Evolutionary conservation across 2,797 vertebrate genomes (phyloP).

Genomic region (Chaenodraco wilsoni): DNA sequence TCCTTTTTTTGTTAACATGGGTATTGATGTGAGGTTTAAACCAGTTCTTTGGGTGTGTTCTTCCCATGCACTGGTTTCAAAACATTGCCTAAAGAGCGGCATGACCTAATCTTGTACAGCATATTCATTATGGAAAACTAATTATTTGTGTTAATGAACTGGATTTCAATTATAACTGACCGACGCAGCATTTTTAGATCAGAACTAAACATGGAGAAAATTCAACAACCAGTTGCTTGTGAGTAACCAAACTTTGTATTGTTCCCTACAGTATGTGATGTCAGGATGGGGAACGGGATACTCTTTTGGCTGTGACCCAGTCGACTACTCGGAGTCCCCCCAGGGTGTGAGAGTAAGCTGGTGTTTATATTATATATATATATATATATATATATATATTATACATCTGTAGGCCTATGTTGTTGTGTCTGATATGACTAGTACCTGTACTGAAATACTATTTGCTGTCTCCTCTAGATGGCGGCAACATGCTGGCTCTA

Average conservation of each 20-base stretch:
- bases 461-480: slow-evolving; percentile 86
- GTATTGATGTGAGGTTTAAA: slow-evolving; percentile 17
- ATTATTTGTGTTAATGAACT: background rate
- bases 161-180: background rate
- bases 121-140: background rate
- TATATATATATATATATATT: no score
- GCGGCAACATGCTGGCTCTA: slow-evolving; percentile 93
- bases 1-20: background rate
- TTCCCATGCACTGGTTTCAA: background rate
- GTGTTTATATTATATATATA: no score
- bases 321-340: slow-evolving; percentile 92
- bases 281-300: slow-evolving; percentile 98
- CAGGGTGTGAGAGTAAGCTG: slow-evolving; percentile 90
- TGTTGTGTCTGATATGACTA: background rate
- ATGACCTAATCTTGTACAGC: background rate
- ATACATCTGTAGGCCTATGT: background rate
- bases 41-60: slow-evolving; percentile 32
- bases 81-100: background rate
- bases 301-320: slow-evolving; percentile 90
- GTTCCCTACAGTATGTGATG: slow-evolving; percentile 90
- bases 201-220: background rate
- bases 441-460: background rate
- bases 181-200: background rate
- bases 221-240: background rate
- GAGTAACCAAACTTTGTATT: background rate